Base-by-base conservation (phyloP, 2,888 invertebrate genomes). In the Callimorpha dominula region DNA sequence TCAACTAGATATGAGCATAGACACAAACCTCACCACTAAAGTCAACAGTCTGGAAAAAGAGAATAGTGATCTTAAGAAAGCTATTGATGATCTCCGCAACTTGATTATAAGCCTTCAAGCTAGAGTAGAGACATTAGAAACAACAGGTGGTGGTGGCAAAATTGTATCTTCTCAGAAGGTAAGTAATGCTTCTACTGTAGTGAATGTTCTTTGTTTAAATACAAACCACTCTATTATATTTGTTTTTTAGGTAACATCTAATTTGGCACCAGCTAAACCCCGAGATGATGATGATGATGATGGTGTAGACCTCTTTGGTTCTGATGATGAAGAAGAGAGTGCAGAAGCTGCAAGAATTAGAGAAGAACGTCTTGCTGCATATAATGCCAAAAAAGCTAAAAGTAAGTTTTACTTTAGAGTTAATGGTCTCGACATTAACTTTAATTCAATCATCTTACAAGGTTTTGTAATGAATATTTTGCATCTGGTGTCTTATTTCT, bases 321-420 rank as follows among this genome's bases (percentile, higher is more conserved):
- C 98, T 68, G 98, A 98, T 83, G 97, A 97, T 82, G 98, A 97
- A 87, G 95, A 97, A 90, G 98, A 97, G 87, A 97, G 96, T 92
- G 98, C 97, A 79, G 98, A 97, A 78, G 97, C 97, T 73, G 97
- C 96, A 77, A 97, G 96, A 94, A 93, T 97, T 85, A 97, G 97
- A 88, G 98, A 98, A 90, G 97, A 98, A 92, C 96, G 99, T 73
- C 94, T 99, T 72, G 97, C 98, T 78, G 99, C 98, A 65, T 99
- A 99, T 91, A 97, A 97, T 88, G 98, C 97, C 5, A 99, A 99
- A 93, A 99, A 99, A 95, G 96, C 98, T 8, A 99, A 98, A 93
- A 99, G 97, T 97, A 93, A 73, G 88, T 81, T 31, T 31, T 31
- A 60, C 20, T 20, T 57, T 3, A 42, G 49, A 31, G 31, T 31